phyloP scores from a whole-genome alignment of 2,797 vertebrate species.

The Echiichthys vipera region DNA sequence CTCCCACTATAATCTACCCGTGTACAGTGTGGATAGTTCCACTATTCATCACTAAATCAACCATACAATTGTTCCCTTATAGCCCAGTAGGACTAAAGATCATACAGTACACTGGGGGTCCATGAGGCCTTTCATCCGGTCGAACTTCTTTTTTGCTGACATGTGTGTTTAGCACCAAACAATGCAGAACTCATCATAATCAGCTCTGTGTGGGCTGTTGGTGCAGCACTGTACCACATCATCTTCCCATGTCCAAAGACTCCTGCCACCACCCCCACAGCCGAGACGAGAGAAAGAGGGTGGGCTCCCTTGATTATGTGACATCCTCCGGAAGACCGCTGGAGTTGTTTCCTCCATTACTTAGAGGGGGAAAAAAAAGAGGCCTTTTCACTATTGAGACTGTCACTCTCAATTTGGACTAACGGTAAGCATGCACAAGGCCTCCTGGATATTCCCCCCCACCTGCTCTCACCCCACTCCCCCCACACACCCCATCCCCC shows the following conservation, averaged over 20 bases:
- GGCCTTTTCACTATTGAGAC: conserved; percentile 97
- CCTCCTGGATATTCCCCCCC: conserved; percentile 84
- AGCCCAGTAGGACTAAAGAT: neutral
- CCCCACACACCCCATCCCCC: conserved; percentile 36
- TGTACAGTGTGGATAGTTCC: neutral
- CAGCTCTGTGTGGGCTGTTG: conserved; percentile 21
- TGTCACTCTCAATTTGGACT: conserved; percentile 98
- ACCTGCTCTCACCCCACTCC: conserved; percentile 72
- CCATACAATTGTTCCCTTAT: neutral
- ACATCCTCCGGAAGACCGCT: conserved; percentile 96
- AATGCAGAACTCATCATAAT: conserved; percentile 41
- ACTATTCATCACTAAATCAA: neutral
- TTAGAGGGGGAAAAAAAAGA: conserved; percentile 85
- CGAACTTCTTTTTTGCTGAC: neutral
- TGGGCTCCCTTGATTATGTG: conserved; percentile 90
- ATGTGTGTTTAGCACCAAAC: conserved; percentile 6
- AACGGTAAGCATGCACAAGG: conserved; percentile 97
- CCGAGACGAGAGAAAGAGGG: conserved; percentile 26
- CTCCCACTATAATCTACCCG: neutral
- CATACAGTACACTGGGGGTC: neutral
- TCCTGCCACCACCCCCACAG: neutral
- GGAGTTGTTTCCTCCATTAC: conserved; percentile 97
- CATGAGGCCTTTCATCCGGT: neutral
- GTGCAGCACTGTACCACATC: conserved; percentile 48
- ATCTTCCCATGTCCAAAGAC: conserved; percentile 33